Conservation (phyloP, 2,113 vertebrate species). For the Mesocricetus auratus region DNA sequence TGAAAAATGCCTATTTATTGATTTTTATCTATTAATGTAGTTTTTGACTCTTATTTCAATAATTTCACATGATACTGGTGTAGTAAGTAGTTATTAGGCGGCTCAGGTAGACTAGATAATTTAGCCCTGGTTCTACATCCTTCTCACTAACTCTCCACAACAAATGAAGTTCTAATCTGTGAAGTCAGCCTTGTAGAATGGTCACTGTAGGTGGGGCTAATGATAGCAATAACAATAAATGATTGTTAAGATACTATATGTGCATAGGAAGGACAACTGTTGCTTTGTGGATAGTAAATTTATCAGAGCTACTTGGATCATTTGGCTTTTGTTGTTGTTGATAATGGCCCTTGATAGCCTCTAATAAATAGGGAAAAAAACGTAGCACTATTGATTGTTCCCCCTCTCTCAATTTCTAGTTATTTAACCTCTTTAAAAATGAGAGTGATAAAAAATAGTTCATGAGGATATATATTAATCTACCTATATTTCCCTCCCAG, state of each 20-base stretch:
- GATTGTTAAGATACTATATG: background rate
- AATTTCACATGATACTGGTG: slow-evolving; percentile 29
- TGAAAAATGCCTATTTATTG: slow-evolving; percentile 28
- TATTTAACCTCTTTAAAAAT: slow-evolving; percentile 28
- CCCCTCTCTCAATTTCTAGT: background rate
- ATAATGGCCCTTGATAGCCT: background rate
- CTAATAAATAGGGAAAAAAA: background rate
- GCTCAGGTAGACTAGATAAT: background rate
- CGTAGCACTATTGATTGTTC: background rate
- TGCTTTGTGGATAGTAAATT: background rate
- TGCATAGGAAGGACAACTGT: background rate
- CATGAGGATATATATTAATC: no score
- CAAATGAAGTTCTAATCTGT: background rate
- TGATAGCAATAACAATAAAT: background rate
- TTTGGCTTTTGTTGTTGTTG: background rate
- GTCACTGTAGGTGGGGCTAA: background rate
- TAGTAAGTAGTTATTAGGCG: background rate
- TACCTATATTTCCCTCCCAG: no score
- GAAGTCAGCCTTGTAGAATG: no score
- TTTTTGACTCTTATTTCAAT: slow-evolving; percentile 14
- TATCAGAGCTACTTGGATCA: background rate
- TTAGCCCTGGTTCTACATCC: background rate
- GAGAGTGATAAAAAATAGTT: no score
- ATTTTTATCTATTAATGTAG: background rate
- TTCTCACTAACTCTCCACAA: background rate